These are phyloP conservation scores for Ficedula albicollis DNA, from an alignment of 2,797 vertebrate species.

Conservation along the genomic window DNA sequence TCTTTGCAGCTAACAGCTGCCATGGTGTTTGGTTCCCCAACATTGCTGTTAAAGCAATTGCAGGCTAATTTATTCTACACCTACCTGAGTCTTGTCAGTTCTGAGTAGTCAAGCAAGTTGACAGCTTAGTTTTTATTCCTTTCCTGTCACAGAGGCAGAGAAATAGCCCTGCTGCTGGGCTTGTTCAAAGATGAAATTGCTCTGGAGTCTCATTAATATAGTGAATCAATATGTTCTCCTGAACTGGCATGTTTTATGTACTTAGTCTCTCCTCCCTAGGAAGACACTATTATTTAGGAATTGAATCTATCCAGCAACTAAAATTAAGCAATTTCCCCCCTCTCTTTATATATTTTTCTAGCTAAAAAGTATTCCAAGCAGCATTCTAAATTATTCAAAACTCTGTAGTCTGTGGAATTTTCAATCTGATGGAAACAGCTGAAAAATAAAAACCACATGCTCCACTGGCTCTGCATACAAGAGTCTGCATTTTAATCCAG, in stretches of 20 bases:
- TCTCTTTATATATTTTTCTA: neutral
- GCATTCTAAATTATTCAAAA: constrained; percentile 36
- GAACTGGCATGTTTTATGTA: neutral
- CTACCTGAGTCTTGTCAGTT: neutral
- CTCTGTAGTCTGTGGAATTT: constrained; percentile 35
- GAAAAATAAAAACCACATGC: constrained; percentile 48
- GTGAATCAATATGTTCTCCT: neutral
- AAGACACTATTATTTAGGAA: neutral
- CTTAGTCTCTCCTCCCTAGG: neutral
- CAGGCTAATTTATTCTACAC: neutral
- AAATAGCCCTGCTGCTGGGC: neutral
- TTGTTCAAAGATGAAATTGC: neutral
- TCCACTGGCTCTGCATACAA: neutral
- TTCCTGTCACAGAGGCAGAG: neutral
- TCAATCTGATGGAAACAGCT: constrained; percentile 30
- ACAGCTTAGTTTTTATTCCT: neutral
- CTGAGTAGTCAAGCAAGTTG: neutral
- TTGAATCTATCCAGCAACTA: neutral
- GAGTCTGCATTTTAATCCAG: constrained; percentile 29
- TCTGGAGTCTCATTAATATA: neutral
- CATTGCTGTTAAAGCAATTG: neutral
- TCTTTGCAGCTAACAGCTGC: neutral
- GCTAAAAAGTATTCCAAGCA: neutral
- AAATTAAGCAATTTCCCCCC: neutral
- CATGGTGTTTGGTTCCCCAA: neutral